These are phyloP conservation scores for Odontophorus gujanensis DNA, from an alignment of 2,113 vertebrate species.

Conservation along the genomic window DNA sequence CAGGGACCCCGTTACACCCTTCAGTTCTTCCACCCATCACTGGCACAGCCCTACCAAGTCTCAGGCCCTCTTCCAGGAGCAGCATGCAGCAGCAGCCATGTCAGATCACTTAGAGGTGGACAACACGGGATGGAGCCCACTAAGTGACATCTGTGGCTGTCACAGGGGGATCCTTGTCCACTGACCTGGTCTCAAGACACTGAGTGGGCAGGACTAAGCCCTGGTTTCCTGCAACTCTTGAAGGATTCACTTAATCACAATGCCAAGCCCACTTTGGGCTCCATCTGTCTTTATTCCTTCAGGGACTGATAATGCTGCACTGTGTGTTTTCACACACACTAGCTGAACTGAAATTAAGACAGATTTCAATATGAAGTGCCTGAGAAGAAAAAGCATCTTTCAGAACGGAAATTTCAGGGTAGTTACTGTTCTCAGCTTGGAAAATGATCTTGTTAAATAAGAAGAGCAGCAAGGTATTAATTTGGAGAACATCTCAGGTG, in stretches of 20 bases:
- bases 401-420: conserved; percentile 34
- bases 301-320: conserved; percentile 77
- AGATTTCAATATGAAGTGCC: conserved; percentile 70
- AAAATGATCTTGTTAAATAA: conserved; percentile 56
- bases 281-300: conserved; percentile 79
- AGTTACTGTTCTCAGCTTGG: conserved; percentile 37
- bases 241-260: conserved; percentile 78
- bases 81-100: not conserved
- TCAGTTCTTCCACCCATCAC: accelerated
- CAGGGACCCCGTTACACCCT: accelerated
- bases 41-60: not conserved
- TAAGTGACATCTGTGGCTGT: not conserved
- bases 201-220: conserved; percentile 42
- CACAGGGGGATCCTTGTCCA: not conserved
- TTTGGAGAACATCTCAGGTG: conserved; percentile 41
- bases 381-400: conserved; percentile 70
- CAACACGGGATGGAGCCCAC: not conserved
- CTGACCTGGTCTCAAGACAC: conserved; percentile 20
- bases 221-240: conserved; percentile 62
- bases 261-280: conserved; percentile 74
- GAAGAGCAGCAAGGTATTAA: conserved; percentile 16
- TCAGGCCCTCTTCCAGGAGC: not conserved
- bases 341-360: conserved; percentile 77
- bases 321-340: conserved; percentile 75
- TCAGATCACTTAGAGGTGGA: not conserved